Percentiles rank a stretch among this genome's conserved stretches.
phyloP scores from a whole-genome alignment of 2,888 invertebrate genomes.

The Camptogramma bilineatum region DNA sequence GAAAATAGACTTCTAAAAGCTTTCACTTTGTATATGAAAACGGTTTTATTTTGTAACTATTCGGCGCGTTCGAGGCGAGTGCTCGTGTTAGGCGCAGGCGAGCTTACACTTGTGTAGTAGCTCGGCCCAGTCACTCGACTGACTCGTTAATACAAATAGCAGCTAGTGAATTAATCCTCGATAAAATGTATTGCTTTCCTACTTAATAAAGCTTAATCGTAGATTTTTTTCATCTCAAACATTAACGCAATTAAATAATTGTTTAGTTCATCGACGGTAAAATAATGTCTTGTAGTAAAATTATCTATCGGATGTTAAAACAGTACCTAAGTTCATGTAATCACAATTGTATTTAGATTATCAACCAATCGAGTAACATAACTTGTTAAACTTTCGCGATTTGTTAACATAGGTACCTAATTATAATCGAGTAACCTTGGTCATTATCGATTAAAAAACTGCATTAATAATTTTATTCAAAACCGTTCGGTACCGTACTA shows the following conservation, averaged over 20 bases:
- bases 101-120: neutral
- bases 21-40: conserved; percentile 42
- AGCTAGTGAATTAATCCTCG: neutral
- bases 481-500: neutral
- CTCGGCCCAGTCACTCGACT: neutral
- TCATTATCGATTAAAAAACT: neutral
- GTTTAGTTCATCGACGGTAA: too few relatives aligned
- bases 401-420: too few relatives aligned
- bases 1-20: conserved; percentile 47
- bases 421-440: too few relatives aligned
- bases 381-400: too few relatives aligned
- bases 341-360: too few relatives aligned
- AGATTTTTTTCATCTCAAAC: too few relatives aligned
- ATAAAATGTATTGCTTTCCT: neutral
- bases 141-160: neutral
- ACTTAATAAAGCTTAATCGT: neutral
- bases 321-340: too few relatives aligned
- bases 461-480: neutral
- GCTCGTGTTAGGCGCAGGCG: neutral
- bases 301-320: too few relatives aligned
- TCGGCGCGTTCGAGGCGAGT: neutral
- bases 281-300: too few relatives aligned
- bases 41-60: conserved; percentile 32
- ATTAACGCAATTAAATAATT: too few relatives aligned
- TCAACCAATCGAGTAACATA: too few relatives aligned